Conservation (phyloP, 2,888 invertebrate species). For the Slavum lentiscoides region DNA sequence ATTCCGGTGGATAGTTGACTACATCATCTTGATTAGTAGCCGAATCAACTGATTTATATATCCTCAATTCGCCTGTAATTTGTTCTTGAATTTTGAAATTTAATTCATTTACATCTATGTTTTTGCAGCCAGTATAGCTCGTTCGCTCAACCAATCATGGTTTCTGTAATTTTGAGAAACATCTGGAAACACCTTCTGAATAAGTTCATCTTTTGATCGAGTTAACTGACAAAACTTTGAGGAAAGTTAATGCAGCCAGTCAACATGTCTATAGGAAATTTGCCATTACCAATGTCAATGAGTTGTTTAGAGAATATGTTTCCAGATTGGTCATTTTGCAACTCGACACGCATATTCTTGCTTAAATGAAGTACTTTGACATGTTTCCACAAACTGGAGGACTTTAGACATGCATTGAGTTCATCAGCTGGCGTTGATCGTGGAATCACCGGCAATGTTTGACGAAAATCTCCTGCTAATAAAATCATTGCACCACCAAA, state of each 20-base stretch:
- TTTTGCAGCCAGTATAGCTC: too few species aligned
- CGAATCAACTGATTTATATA: too few species aligned
- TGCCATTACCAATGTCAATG: constrained; percentile 18
- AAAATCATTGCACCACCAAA: too few species aligned
- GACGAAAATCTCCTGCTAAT: constrained; percentile 57
- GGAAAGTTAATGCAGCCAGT: constrained; percentile 57
- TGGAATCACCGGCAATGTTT: constrained; percentile 57
- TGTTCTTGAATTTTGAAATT: too few species aligned
- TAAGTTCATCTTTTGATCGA: constrained; percentile 57
- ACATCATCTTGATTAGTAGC: too few species aligned
- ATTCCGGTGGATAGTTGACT: too few species aligned
- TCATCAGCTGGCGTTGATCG: constrained; percentile 51
- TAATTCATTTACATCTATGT: too few species aligned
- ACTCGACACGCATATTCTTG: constrained; percentile 23
- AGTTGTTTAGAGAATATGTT: neutral
- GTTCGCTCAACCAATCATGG: too few species aligned
- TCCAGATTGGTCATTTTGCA: constrained; percentile 26
- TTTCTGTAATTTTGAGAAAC: too few species aligned
- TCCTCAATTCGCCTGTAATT: too few species aligned
- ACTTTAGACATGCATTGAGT: constrained; percentile 54
- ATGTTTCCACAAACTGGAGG: constrained; percentile 54
- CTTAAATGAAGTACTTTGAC: constrained; percentile 46
- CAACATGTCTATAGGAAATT: constrained; percentile 56
- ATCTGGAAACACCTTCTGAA: constrained; percentile 58
- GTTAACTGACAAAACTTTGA: constrained; percentile 55